Evolutionary conservation across 2,888 invertebrate genomes (phyloP).

Genomic region (Uloborus plumipes): DNA sequence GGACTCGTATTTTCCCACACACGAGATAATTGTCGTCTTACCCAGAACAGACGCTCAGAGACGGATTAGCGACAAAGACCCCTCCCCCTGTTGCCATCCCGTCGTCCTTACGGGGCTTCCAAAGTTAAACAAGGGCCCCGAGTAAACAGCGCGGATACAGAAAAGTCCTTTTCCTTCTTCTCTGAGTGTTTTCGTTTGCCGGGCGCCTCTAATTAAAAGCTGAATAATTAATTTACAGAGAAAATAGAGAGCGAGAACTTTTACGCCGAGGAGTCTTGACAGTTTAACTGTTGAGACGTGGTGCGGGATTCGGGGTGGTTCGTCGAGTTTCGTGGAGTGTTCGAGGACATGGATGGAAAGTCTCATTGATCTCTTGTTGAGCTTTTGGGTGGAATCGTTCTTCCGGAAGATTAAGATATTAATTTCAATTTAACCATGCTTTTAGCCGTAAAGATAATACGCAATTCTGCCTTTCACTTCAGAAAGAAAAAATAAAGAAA

Average conservation of each 20-base stretch:
- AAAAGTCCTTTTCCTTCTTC: constrained; percentile 59
- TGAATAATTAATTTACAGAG: constrained; percentile 64
- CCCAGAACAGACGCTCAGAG: constrained; percentile 22
- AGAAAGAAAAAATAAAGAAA: no score
- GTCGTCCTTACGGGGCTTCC: constrained; percentile 7
- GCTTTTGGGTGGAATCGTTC: no score
- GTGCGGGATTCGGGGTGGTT: constrained; percentile 40
- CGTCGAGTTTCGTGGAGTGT: constrained; percentile 20
- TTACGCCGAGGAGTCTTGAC: constrained; percentile 51
- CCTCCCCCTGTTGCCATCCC: constrained; percentile 7
- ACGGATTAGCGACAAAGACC: constrained; percentile 42
- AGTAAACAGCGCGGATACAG: constrained; percentile 58
- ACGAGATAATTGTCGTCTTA: constrained; percentile 52
- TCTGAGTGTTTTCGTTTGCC: constrained; percentile 60
- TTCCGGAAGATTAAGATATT: no score
- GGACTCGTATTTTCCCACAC: constrained; percentile 53
- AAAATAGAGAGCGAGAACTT: constrained; percentile 63
- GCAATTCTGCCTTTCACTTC: no score
- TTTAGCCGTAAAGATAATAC: no score
- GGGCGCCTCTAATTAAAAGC: constrained; percentile 58
- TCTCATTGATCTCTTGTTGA: no score
- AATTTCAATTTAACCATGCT: no score
- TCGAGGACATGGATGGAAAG: no score
- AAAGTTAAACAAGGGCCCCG: constrained; percentile 61
- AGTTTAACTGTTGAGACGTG: constrained; percentile 63